Conservation (phyloP, 2,888 invertebrate species). For the Syritta pipiens region DNA sequence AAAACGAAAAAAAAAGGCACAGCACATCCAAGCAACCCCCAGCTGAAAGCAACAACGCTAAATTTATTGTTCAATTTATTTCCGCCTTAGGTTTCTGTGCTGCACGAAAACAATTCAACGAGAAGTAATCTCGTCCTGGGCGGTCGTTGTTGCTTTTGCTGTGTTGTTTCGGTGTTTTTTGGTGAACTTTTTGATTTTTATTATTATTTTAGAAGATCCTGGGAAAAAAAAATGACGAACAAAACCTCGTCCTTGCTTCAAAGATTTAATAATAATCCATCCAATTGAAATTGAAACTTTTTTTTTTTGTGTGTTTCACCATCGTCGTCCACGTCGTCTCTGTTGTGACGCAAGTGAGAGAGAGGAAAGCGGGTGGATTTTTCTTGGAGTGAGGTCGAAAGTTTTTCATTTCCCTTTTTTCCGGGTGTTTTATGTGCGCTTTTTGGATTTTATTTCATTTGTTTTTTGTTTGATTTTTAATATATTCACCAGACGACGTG, state of each 20-base stretch:
- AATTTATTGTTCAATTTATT: slow-evolving; percentile 66
- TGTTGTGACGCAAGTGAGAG: too few species aligned
- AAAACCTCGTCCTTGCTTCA: slow-evolving; percentile 32
- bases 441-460: background rate
- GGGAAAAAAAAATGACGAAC: slow-evolving; percentile 4
- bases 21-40: background rate
- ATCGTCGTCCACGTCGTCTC: too few species aligned
- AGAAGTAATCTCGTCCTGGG: slow-evolving; percentile 52
- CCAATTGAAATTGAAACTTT: slow-evolving; percentile 51
- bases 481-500: background rate
- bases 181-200: slow-evolving; percentile 51
- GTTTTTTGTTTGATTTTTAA: background rate
- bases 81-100: slow-evolving; percentile 54
- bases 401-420: slow-evolving; percentile 13
- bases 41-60: slow-evolving; percentile 46
- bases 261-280: slow-evolving; percentile 56
- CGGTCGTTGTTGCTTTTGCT: slow-evolving; percentile 14
- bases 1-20: background rate
- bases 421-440: background rate
- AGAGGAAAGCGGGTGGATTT: background rate
- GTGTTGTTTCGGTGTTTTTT: background rate
- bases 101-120: slow-evolving; percentile 54
- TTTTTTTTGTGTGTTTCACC: slow-evolving; percentile 8
- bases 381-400: background rate
- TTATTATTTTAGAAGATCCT: slow-evolving; percentile 32